These are phyloP conservation scores for Tyto alba DNA, from an alignment of 2,113 vertebrate genomes.

Conservation along the genomic window DNA sequence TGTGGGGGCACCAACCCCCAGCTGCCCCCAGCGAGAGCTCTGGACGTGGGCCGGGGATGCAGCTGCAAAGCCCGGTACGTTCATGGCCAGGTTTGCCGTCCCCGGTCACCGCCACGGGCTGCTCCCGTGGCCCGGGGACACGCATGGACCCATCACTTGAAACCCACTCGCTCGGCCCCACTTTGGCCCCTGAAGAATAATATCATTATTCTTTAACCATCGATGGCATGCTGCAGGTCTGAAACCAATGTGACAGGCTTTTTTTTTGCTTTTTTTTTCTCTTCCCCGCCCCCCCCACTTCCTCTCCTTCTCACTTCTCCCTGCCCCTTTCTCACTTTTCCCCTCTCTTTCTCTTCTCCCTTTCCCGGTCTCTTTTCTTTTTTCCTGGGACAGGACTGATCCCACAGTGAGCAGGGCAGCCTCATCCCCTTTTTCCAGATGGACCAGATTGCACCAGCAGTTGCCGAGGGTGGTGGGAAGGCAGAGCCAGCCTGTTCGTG, in stretches of 20 bases:
- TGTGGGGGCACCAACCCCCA: neutral
- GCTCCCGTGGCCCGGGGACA: neutral
- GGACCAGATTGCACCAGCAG: neutral
- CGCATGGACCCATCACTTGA: accelerated
- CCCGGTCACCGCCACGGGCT: accelerated
- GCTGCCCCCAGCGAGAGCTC: too few species aligned
- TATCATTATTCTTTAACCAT: neutral
- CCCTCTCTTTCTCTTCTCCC: too few species aligned
- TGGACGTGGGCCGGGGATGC: accelerated
- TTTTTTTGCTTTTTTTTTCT: neutral
- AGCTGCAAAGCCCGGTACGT: too few species aligned
- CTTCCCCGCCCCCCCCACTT: neutral
- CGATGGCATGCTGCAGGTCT: neutral
- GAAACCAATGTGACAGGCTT: neutral
- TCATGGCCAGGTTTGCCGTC: neutral
- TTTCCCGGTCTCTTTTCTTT: too few species aligned
- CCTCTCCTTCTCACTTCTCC: neutral
- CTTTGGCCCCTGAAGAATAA: neutral
- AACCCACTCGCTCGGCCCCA: neutral
- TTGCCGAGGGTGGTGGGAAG: neutral
- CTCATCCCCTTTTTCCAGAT: neutral
- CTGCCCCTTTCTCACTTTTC: too few species aligned
- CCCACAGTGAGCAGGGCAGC: neutral
- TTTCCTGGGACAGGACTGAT: neutral
- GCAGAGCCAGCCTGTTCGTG: neutral